Base-by-base conservation (phyloP, 1,140 invertebrate species). In the Centruroides vittatus region DNA sequence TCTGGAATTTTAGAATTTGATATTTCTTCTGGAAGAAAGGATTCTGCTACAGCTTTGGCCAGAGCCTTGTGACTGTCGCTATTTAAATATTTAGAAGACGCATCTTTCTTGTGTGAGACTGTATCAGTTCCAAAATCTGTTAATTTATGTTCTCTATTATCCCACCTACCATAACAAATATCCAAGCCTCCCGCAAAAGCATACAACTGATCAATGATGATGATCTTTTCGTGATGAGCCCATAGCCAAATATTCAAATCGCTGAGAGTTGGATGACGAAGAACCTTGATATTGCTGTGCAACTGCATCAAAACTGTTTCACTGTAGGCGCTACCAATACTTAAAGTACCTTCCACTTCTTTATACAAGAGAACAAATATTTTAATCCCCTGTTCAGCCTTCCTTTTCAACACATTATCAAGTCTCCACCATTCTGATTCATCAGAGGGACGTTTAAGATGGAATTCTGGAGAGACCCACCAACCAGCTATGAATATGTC, bases 201-300 rank as follows among this genome's bases (percentile, higher is more conserved):
- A 65, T 92, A 83, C 7, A 81, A 83, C 74, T 99, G 95, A 77
- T 98, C 95, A 0, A 99, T 82, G 12, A 92, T 84, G 0, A 98
- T 89, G 9, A 97, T 82, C 75, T 98, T 99, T 75, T 98, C 95
- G 74, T 99, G 95, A 77, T 98, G 94, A 3, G 94, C 93, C 94
- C 94, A 98, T 35, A 98, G 78, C 66, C 93, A 82, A 0, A 95
- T 81, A 12, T 5, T 41, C 8, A 41, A 88, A 89, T 1, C 82
- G 86, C 65, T 41, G 3, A 6, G 41, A 41, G 5, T 8, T 41
- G 41, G 41, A 41, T 41, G 41, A 6, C 41, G 41, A 48, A 41
- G 41, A 72, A 95, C 92, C 81, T 93, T 94, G 56, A 98, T 95
- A 73, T 98, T 97, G 49, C 41, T 35, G 73, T 84, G 83, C 65